Evolutionary conservation across 1,140 invertebrate species (phyloP).

Genomic region (Vanessa atalanta): DNA sequence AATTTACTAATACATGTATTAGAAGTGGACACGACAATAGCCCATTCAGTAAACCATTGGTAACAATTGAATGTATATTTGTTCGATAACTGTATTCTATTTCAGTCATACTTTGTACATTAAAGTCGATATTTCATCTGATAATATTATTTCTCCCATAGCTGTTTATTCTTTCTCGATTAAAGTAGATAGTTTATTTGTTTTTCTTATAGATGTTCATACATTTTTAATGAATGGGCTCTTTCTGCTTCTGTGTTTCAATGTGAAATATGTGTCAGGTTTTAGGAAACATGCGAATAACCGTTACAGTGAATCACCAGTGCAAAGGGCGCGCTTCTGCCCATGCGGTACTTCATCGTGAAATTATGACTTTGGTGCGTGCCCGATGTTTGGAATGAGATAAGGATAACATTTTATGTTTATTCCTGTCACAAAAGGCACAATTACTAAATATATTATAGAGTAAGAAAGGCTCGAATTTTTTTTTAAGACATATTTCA

Average conservation of each 20-base stretch:
- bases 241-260: neutral
- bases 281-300: slow-evolving; percentile 29
- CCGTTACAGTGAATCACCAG: slow-evolving; percentile 53
- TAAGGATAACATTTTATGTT: slow-evolving; percentile 59
- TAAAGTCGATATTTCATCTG: too few relatives aligned
- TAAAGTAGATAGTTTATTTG: too few relatives aligned
- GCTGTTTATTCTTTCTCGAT: too few relatives aligned
- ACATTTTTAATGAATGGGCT: neutral
- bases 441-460: slow-evolving; percentile 50
- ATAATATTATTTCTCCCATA: too few relatives aligned
- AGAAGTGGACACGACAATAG: too few relatives aligned
- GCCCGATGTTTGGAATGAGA: slow-evolving; percentile 63
- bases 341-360: slow-evolving; percentile 57
- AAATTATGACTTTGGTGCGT: slow-evolving; percentile 68
- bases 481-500: too few relatives aligned
- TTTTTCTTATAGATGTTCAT: too few relatives aligned
- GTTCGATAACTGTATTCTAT: too few relatives aligned
- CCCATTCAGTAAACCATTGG: too few relatives aligned
- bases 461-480: slow-evolving; percentile 37
- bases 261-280: slow-evolving; percentile 17
- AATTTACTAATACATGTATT: too few relatives aligned
- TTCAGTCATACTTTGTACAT: too few relatives aligned
- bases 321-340: slow-evolving; percentile 51
- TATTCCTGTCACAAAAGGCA: slow-evolving; percentile 53
- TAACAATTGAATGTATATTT: too few relatives aligned